phyloP scores from a whole-genome alignment of 2,113 vertebrate species.

The Paedocypris sp. region DNA sequence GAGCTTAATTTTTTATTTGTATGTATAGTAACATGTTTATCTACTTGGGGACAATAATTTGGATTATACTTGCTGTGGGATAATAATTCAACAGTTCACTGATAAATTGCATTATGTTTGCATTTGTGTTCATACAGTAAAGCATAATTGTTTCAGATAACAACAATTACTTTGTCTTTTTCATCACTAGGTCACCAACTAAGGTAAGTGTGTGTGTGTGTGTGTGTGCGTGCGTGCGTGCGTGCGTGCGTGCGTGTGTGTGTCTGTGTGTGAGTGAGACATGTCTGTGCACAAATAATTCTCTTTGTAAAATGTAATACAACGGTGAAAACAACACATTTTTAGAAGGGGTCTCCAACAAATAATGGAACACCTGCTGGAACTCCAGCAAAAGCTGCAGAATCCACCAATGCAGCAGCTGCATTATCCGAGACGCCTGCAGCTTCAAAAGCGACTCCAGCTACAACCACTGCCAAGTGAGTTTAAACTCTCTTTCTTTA shows the following conservation, averaged over 20 bases:
- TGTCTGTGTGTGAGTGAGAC: no score
- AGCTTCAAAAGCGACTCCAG: background rate
- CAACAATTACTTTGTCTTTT: conserved; percentile 36
- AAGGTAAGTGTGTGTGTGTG: conserved; percentile 67
- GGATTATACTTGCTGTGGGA: background rate
- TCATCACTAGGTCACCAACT: conserved; percentile 57
- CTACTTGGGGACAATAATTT: no score
- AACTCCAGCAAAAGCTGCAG: conserved; percentile 69
- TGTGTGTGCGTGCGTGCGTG: no score
- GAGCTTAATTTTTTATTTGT: no score
- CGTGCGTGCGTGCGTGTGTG: no score
- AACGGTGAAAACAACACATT: background rate
- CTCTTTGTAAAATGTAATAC: background rate
- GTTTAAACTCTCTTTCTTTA: no score
- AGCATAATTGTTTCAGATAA: background rate
- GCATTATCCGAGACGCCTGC: background rate
- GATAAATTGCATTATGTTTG: background rate
- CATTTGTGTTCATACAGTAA: no score
- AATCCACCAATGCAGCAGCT: conserved; percentile 50
- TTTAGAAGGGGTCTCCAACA: conserved; percentile 70
- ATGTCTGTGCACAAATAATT: no score
- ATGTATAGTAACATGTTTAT: no score
- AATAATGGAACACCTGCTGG: conserved; percentile 79
- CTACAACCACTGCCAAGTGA: conserved; percentile 5
- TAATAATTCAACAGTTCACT: background rate